phyloP scores from a whole-genome alignment of 2,113 vertebrate genomes.

The Tragelaphus scriptus region DNA sequence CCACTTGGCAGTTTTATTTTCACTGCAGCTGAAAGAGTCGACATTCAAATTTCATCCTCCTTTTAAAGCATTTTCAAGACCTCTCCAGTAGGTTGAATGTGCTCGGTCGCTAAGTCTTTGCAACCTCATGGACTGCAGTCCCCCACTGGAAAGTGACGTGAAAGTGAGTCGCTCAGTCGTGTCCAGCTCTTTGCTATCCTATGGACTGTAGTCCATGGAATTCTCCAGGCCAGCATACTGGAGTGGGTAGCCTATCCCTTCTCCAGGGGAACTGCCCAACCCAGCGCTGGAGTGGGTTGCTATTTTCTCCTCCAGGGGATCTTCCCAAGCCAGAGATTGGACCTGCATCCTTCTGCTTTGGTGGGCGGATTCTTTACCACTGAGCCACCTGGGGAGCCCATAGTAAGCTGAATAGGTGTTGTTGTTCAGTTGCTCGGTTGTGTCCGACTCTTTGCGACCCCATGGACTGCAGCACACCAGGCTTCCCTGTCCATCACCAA shows the following conservation, averaged over 20 bases:
- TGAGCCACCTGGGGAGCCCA: background rate
- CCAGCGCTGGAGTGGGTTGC: background rate
- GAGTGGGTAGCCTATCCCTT: background rate
- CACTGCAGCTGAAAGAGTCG: background rate
- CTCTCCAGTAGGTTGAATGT: background rate
- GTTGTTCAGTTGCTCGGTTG: background rate
- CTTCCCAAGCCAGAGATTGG: background rate
- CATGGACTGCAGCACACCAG: background rate
- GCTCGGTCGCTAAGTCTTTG: background rate
- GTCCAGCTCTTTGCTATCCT: background rate
- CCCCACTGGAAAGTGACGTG: background rate
- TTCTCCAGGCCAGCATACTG: background rate
- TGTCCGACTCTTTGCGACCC: background rate
- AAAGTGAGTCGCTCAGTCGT: background rate
- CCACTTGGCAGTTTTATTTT: background rate
- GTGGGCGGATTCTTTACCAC: background rate
- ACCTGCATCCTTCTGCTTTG: background rate
- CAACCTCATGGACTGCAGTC: background rate
- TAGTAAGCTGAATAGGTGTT: background rate
- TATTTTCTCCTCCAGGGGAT: background rate
- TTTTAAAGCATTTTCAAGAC: background rate
- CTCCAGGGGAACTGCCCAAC: background rate
- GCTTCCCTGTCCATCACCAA: background rate
- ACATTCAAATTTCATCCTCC: background rate
- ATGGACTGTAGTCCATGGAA: background rate